phyloP scores from a whole-genome alignment of 2,797 vertebrate genomes.

The Phrynocephalus vlangalii region DNA sequence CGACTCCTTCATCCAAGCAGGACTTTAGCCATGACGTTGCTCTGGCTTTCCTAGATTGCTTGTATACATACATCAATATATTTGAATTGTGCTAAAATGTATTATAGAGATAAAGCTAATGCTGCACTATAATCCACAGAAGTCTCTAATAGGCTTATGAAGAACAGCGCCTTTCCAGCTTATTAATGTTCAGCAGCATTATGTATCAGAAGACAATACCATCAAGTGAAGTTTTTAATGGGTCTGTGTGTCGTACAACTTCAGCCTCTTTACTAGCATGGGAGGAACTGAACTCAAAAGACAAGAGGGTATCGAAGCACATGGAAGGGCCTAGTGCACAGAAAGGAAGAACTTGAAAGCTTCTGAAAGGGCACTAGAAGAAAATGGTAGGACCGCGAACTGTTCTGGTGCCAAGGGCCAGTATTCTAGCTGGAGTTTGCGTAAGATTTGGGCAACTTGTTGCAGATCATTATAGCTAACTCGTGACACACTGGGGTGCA shows the following conservation, averaged over 20 bases:
- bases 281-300: background rate
- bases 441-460: background rate
- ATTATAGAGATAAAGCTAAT: constrained; percentile 41
- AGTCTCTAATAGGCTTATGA: constrained; percentile 50
- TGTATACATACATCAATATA: background rate
- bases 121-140: constrained; percentile 38
- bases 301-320: background rate
- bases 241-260: background rate
- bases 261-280: accelerated
- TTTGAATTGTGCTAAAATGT: too few relatives aligned
- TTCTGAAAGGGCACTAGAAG: background rate
- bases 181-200: accelerated
- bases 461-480: too few relatives aligned
- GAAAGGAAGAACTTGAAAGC: background rate
- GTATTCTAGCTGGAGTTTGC: too few relatives aligned
- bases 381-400: background rate
- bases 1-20: too few relatives aligned
- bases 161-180: constrained; percentile 45
- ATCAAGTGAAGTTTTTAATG: background rate
- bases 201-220: accelerated
- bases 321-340: background rate
- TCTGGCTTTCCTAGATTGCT: background rate
- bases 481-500: too few relatives aligned
- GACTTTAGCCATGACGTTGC: too few relatives aligned
- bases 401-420: background rate